Evolutionary conservation across 2,797 vertebrate species (phyloP), one percentile per base, ranked within the genome.

Genomic region (Glyptemys insculpta): DNA sequence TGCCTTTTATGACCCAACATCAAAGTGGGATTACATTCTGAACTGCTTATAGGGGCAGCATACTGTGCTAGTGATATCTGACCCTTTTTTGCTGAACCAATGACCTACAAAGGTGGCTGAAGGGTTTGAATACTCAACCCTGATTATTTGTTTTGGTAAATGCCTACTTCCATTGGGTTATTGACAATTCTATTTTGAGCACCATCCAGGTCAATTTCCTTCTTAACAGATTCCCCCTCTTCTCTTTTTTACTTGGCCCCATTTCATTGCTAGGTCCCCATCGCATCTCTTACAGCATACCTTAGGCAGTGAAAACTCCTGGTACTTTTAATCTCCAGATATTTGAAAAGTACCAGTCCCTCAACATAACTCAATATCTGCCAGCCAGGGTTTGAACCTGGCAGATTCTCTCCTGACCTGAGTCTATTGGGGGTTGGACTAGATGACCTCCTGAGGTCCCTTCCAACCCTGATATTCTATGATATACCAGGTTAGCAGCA

Each of bases 131-230:
- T 41, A 80, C 86, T 87, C 2, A 6, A 18, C 41, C 9, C 10
- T 31, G 1, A 41, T 96, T 82, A 72, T 96, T 62, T 91, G 23
- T 23, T 56, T 25, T 56, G 54, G 8, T 23, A 56, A 56, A 56
- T 56, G 54, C 21, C 25, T 56, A 56, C 54, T 56, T 56, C 54
- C 54, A 56, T 25, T 56, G 54, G 10, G 56, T 57, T 57, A 57
- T 82, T 85, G 81, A 81, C 19, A 86, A 76, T 88, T 56, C n/a
- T 85, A 19, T 86, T 92, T 86, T 68, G 94, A 91, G 84, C 56
- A 81, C 68, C 74, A 37, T 52, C 18, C 19, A 4, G 3, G 37
- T 27, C 91, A 83, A 37, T 85, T 91, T 94, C 83, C 44, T 81
- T 94, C 89, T 34, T 79, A 91, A n/a, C 76, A 68, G 83, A 92